phyloP scores from a whole-genome alignment of 2,888 invertebrate genomes.

The Endotricha flammealis region DNA sequence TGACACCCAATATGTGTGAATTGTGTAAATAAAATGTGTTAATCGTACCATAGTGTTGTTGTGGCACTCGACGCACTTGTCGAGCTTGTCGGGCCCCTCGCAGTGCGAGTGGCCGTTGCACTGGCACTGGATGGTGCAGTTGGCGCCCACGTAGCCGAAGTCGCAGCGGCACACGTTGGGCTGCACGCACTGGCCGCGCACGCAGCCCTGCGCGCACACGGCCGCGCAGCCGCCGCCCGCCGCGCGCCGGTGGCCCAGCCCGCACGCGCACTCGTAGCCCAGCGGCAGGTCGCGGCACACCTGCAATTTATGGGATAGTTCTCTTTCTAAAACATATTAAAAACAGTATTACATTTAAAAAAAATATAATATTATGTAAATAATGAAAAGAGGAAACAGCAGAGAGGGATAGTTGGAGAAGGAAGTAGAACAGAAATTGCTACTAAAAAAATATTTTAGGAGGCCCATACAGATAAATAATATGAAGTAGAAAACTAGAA shows the following conservation, averaged over 20 bases:
- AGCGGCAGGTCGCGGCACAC: slow-evolving; percentile 89
- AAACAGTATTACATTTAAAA: not conserved
- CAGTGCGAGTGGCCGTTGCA: slow-evolving; percentile 97
- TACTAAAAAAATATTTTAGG: no score
- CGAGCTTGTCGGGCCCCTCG: slow-evolving; percentile 89
- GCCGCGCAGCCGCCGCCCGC: slow-evolving; percentile 83
- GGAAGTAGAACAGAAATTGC: no score
- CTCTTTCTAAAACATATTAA: not conserved
- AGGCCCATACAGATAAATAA: no score
- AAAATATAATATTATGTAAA: no score
- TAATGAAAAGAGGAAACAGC: no score
- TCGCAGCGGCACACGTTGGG: slow-evolving; percentile 92
- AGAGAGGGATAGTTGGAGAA: no score
- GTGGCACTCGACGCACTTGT: slow-evolving; percentile 89
- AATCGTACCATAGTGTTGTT: slow-evolving; percentile 90
- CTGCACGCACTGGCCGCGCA: slow-evolving; percentile 89
- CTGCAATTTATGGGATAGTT: slow-evolving; percentile 36
- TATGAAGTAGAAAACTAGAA: no score
- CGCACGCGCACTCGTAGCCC: slow-evolving; percentile 93
- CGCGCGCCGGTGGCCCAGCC: slow-evolving; percentile 72
- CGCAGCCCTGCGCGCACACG: slow-evolving; percentile 90
- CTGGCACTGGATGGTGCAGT: slow-evolving; percentile 95
- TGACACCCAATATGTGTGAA: no score
- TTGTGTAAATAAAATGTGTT: slow-evolving; percentile 7
- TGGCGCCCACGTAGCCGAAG: slow-evolving; percentile 96